Evolutionary conservation across 2,113 vertebrate species (phyloP), one percentile per base, ranked within the genome.

Genomic region (Lasiurus cinereus): DNA sequence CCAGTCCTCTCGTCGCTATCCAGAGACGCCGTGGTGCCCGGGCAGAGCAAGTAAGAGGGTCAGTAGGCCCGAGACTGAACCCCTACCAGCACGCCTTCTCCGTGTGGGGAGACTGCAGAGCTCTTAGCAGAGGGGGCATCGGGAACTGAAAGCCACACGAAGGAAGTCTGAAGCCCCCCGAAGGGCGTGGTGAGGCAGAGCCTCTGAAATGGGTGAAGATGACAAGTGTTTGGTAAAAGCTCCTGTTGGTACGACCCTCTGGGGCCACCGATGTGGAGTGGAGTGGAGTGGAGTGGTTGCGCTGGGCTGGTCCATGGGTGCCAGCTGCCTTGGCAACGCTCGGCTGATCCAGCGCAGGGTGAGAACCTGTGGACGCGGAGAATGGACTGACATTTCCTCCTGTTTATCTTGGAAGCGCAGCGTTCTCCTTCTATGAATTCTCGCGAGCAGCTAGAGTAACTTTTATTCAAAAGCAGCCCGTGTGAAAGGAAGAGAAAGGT

Each of bases 401-500:
- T 86, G 62, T 83, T 79, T 83, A 77, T 86, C 92, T 69, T 85
- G 83, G 52, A 94, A 94, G 64, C 86, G 6, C 78, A 92, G 46
- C 36, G 48, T 88, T 95, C 92, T 92, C n/a, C 48, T 94, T 67
- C 48, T 77, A 11, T 89, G 87, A 67, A n/a, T 90, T 92, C 59
- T 97, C 43, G 74, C 50, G 21, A 69, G 11, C 59, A 84, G 36
- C 83, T 79, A 72, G 80, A 83, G 82, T 90, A 74, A 90, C 67
- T 93, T 92, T 94, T 88, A 83, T 88, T 96, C 93, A 94, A 96
- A 91, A 85, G 52, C 36, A 94, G 33, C 64, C 82, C 67, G 83
- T 96, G 92, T 74, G 83, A 91, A 92, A 94, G 88, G 94, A 84
- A 89, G 89, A 56, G 88, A 94, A 96, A 88, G 39, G 54, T 88